Evolutionary conservation across 1,140 invertebrate genomes (phyloP), one percentile per base, ranked within the genome.

Genomic region (Sycophila sp.): DNA sequence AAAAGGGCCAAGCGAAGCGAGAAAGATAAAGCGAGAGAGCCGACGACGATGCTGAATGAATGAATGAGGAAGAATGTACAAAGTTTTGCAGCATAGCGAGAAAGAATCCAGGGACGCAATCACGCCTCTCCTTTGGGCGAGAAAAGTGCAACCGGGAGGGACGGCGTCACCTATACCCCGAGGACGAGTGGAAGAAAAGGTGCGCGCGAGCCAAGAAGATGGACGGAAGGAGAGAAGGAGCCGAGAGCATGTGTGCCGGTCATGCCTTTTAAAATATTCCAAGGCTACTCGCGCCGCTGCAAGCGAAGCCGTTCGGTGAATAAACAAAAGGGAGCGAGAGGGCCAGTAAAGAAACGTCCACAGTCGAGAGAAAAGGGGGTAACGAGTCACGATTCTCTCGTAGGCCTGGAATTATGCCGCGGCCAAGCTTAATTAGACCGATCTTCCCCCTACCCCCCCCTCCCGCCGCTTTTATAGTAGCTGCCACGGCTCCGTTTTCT

Each of bases 31-130:
- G 55, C 36, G 28, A 60, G 36, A 36, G 15, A 56, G 22, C n/a
- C 45, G 24, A n/a, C 19, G 24, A n/a, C 49, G 4, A 19, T 2
- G 63, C 32, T 55, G 38, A 45, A 53, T 40, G 66, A 53, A 69
- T 69, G 36, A 69, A 69, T n/a, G 66, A 69, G 34, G 24, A 69
- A 40, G 56, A 69, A 69, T 60, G 66, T 30, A 68, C 40, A 68
- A 68, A 60, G 66, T 68, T 51, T n/a, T 40, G 53, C n/a, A 1
- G 55, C 22, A 38, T 17, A n/a, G 36, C 28, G n/a, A 4, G 34
- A 24, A 68, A 19, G 42, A 68, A 59, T 68, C 65, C 42, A 34
- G 55, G 63, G 49, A 53, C 19, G 47, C 47, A 32, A 38, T 55
- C 11, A 15, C 42, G n/a, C 47, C 49, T 28, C 47, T 2, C 51